A percentile compares a stretch with the other conserved stretches of the same genome.
phyloP scores from a whole-genome alignment of 2,113 vertebrate species.

The Trogon surrucura region DNA sequence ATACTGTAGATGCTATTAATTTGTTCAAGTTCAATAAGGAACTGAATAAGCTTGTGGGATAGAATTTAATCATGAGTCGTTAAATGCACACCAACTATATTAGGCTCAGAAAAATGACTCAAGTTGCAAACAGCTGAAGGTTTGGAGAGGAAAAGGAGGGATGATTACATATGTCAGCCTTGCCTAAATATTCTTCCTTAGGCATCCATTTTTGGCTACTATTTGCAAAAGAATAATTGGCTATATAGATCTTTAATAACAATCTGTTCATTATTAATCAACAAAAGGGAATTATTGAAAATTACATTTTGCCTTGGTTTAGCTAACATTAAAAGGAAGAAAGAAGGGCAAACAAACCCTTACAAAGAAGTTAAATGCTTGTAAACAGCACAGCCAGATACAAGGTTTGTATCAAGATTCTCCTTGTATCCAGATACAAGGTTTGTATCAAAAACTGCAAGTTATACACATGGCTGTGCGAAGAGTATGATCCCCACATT shows the following conservation, averaged over 20 bases:
- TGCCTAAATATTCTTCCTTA: neutral
- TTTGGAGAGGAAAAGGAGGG: neutral
- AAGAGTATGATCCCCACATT: neutral
- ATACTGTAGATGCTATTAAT: neutral
- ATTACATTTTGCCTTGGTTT: neutral
- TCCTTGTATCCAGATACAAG: neutral
- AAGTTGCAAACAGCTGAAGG: neutral
- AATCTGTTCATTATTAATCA: neutral
- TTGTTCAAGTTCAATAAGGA: neutral
- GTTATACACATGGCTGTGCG: neutral
- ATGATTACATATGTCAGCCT: accelerated
- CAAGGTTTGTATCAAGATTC: neutral
- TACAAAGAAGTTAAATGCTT: neutral
- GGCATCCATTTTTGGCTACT: neutral
- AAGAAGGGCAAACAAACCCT: neutral
- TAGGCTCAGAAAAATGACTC: neutral
- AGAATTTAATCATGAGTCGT: neutral
- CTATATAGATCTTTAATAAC: neutral
- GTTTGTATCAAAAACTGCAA: neutral
- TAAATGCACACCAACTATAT: neutral
- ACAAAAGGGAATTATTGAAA: neutral
- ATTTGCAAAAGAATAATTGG: neutral
- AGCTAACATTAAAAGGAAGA: neutral
- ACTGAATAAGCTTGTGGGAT: neutral
- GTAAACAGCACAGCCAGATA: neutral